Conservation (phyloP, 2,797 vertebrate genomes). For the Centropyge bicolor region DNA sequence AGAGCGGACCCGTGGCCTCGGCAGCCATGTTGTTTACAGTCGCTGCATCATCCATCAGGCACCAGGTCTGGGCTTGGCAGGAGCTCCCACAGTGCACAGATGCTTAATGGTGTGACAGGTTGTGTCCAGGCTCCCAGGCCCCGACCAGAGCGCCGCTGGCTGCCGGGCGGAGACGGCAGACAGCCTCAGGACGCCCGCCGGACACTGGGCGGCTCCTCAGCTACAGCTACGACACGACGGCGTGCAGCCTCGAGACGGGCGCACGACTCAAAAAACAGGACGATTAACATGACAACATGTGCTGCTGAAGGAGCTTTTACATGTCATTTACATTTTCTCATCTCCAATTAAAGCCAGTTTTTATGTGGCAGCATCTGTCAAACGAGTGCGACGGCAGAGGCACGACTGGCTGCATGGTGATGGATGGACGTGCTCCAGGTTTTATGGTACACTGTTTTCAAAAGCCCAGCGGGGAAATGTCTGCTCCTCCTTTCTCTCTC, state of each 20-base stretch:
- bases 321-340: not conserved
- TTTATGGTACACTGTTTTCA: not conserved
- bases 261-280: not conserved
- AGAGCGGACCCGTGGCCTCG: constrained; percentile 10
- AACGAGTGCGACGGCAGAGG: not conserved
- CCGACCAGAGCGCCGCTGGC: constrained; percentile 20
- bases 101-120: constrained; percentile 64
- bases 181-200: constrained; percentile 41
- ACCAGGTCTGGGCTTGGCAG: constrained; percentile 46
- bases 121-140: constrained; percentile 38
- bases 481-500: no score
- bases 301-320: not conserved
- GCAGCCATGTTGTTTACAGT: constrained; percentile 39
- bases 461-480: not conserved
- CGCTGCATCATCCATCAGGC: constrained; percentile 56
- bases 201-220: not conserved
- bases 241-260: not conserved
- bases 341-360: not conserved
- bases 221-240: not conserved
- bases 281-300: not conserved
- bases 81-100: constrained; percentile 57
- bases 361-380: not conserved
- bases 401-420: not conserved
- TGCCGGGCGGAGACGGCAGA: constrained; percentile 34
- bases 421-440: not conserved